Conservation (phyloP, 1,140 invertebrate genomes). For the Steinernema feltiae region DNA sequence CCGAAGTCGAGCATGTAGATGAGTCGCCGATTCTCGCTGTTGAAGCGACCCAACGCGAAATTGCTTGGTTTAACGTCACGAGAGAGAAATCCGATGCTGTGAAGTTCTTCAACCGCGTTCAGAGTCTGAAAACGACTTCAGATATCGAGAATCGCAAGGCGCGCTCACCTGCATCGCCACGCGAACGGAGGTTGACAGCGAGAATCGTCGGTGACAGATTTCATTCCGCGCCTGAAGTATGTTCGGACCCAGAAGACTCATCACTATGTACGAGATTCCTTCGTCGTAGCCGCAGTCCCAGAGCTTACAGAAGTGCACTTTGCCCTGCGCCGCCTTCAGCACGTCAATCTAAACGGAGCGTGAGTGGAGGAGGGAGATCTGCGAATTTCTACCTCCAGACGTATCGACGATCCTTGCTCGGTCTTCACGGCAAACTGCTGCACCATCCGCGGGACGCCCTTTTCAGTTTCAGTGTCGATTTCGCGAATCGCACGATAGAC, state of each 20-base stretch:
- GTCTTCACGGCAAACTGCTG: not conserved
- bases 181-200: not conserved
- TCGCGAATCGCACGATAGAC: not conserved
- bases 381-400: too few species aligned
- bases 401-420: not conserved
- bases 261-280: not conserved
- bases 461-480: not conserved
- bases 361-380: too few species aligned
- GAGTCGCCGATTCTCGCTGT: not conserved
- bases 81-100: constrained; percentile 29
- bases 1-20: not conserved
- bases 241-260: not conserved
- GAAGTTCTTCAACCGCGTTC: not conserved
- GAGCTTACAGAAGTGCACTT: not conserved
- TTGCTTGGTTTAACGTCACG: constrained; percentile 29
- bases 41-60: not conserved
- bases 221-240: not conserved
- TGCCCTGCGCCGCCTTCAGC: not conserved
- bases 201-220: not conserved
- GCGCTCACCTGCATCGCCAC: not conserved
- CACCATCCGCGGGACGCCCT: not conserved
- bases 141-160: not conserved
- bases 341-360: not conserved
- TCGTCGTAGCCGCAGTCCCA: not conserved
- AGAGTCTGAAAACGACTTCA: not conserved